Percentiles rank a stretch among this genome's conserved stretches.
phyloP scores from a whole-genome alignment of 2,797 vertebrate genomes.

The Gallirallus australis region DNA sequence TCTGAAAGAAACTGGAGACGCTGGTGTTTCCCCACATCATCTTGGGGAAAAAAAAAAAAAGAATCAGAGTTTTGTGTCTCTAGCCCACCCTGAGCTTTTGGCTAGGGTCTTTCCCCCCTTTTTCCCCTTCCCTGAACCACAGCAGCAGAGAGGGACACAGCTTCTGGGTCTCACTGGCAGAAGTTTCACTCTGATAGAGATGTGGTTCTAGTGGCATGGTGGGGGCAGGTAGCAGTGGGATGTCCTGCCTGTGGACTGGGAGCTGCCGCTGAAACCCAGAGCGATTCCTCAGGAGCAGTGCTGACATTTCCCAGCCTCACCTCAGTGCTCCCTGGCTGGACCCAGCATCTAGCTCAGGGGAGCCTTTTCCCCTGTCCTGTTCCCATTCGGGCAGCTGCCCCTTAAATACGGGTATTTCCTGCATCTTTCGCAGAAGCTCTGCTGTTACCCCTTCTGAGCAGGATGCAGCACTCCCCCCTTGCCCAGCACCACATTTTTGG shows the following conservation, averaged over 20 bases:
- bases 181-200: background rate
- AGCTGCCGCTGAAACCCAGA: background rate
- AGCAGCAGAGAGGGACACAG: background rate
- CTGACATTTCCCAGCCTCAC: fast-evolving
- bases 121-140: fast-evolving
- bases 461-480: fast-evolving
- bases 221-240: background rate
- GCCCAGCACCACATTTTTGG: background rate
- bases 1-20: background rate
- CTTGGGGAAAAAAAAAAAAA: background rate
- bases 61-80: background rate
- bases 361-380: background rate
- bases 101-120: background rate
- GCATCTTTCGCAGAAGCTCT: background rate
- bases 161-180: background rate
- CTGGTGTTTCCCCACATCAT: background rate
- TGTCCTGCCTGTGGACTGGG: background rate
- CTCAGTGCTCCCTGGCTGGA: background rate
- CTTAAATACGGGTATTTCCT: background rate
- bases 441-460: background rate
- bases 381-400: background rate
- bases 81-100: background rate
- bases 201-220: background rate
- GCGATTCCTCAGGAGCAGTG: background rate
- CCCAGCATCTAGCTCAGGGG: background rate